These are phyloP conservation scores for Cyclina sinensis DNA, from an alignment of 1,140 invertebrate species.

Conservation along the genomic window DNA sequence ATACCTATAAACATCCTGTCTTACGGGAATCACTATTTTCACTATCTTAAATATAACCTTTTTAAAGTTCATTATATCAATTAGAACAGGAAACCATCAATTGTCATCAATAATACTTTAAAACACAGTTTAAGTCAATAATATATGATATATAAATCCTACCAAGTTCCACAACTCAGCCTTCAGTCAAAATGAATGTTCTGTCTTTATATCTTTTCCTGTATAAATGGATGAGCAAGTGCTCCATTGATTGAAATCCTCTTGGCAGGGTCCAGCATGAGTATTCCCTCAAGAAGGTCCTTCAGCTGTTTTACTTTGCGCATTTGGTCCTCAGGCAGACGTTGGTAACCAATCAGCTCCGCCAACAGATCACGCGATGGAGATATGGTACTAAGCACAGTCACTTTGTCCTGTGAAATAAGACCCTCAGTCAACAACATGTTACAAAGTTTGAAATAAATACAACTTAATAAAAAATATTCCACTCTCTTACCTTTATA, in stretches of 20 bases:
- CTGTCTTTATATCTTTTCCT: slow-evolving; percentile 89
- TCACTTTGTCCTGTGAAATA: slow-evolving; percentile 95
- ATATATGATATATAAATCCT: slow-evolving; percentile 30
- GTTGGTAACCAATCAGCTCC: slow-evolving; percentile 95
- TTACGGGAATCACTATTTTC: neutral
- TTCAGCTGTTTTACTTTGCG: slow-evolving; percentile 97
- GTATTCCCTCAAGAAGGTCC: slow-evolving; percentile 97
- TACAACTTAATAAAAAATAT: too few species aligned
- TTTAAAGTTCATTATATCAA: too few species aligned
- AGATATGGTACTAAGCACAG: slow-evolving; percentile 97
- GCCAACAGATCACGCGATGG: slow-evolving; percentile 93
- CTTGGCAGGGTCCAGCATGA: slow-evolving; percentile 97
- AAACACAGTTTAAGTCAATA: neutral
- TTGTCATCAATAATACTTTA: neutral
- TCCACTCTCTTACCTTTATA: too few species aligned
- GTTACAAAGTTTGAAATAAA: too few species aligned
- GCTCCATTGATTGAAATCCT: slow-evolving; percentile 97
- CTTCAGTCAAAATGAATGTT: slow-evolving; percentile 1
- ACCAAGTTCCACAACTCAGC: slow-evolving; percentile 33
- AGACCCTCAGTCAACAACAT: neutral
- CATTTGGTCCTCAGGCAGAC: slow-evolving; percentile 94
- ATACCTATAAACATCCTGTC: neutral
- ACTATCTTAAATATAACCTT: too few species aligned
- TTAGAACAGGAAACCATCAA: neutral
- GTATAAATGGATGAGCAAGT: slow-evolving; percentile 98